Conservation (phyloP, 2,113 vertebrate genomes). For the Oncorhynchus mykiss region DNA sequence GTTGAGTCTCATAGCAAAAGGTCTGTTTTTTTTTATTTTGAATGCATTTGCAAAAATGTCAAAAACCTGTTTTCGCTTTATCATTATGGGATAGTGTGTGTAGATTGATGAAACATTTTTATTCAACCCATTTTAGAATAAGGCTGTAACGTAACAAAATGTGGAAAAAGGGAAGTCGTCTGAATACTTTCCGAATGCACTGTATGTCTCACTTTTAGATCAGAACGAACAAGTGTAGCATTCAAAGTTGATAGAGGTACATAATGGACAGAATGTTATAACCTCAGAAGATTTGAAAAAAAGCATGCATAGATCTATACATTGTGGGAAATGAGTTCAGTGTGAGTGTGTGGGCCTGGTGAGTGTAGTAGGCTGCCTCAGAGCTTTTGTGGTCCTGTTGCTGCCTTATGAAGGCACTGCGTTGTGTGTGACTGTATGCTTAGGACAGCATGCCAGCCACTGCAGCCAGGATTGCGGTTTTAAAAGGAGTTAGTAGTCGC, state of each 20-base stretch:
- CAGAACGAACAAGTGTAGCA: background rate
- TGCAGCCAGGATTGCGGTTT: conserved; percentile 35
- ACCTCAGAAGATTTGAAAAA: background rate
- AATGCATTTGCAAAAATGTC: too few relatives aligned
- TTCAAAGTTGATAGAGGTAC: background rate
- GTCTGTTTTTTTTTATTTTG: too few relatives aligned
- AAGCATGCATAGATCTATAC: background rate
- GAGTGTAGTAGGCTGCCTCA: background rate
- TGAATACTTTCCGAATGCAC: too few relatives aligned
- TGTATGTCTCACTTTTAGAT: background rate
- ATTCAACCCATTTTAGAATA: too few relatives aligned
- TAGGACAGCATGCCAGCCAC: conserved; percentile 47
- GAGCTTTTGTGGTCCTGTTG: conserved; percentile 18
- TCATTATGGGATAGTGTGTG: too few relatives aligned
- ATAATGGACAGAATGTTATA: background rate
- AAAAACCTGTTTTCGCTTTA: too few relatives aligned
- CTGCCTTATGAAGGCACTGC: conserved; percentile 50
- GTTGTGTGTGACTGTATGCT: conserved; percentile 41
- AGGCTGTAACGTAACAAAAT: too few relatives aligned
- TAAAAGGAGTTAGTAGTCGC: background rate
- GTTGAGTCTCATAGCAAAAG: too few relatives aligned
- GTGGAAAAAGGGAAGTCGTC: too few relatives aligned
- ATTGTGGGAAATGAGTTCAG: too few relatives aligned
- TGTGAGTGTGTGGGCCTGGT: background rate
- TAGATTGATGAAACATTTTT: too few relatives aligned